These are phyloP conservation scores for Oryzias melastigma DNA, from an alignment of 2,113 vertebrate genomes.

Conservation along the genomic window DNA sequence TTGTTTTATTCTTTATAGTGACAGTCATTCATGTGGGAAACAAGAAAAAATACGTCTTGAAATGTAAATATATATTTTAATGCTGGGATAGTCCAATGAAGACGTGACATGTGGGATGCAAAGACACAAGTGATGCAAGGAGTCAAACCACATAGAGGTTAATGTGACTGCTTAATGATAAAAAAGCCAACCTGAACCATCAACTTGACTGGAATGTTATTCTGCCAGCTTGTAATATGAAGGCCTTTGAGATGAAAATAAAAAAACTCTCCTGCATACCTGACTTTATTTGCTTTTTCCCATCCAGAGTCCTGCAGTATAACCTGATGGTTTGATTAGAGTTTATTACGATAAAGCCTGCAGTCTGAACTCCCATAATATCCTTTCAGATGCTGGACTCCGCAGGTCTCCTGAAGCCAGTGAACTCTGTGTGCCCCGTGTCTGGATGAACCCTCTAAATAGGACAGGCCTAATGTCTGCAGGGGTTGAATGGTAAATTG, in stretches of 20 bases:
- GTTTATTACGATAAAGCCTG: slow-evolving; percentile 38
- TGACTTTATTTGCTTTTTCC: slow-evolving; percentile 46
- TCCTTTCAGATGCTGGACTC: slow-evolving; percentile 16
- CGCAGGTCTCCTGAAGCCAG: not conserved
- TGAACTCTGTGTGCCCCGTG: slow-evolving; percentile 1
- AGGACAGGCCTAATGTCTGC: not conserved
- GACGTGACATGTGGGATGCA: slow-evolving; percentile 1
- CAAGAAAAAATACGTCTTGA: no score
- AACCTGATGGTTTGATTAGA: slow-evolving; percentile 58
- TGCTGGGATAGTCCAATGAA: not conserved
- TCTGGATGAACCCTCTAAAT: slow-evolving; percentile 14
- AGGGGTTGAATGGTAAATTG: not conserved
- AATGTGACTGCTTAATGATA: slow-evolving; percentile 22
- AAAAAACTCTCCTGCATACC: slow-evolving; percentile 43
- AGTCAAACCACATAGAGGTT: slow-evolving; percentile 19
- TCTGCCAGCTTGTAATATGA: slow-evolving; percentile 42
- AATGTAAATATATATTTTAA: no score
- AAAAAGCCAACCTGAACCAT: slow-evolving; percentile 19
- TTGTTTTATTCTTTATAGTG: no score
- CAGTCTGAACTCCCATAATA: slow-evolving; percentile 21
- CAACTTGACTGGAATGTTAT: slow-evolving; percentile 37
- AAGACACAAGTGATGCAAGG: not conserved
- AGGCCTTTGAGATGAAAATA: slow-evolving; percentile 29
- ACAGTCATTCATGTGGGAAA: no score
- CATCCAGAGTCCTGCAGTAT: slow-evolving; percentile 22